phyloP scores from a whole-genome alignment of 2,113 vertebrate species.

The Origma solitaria region DNA sequence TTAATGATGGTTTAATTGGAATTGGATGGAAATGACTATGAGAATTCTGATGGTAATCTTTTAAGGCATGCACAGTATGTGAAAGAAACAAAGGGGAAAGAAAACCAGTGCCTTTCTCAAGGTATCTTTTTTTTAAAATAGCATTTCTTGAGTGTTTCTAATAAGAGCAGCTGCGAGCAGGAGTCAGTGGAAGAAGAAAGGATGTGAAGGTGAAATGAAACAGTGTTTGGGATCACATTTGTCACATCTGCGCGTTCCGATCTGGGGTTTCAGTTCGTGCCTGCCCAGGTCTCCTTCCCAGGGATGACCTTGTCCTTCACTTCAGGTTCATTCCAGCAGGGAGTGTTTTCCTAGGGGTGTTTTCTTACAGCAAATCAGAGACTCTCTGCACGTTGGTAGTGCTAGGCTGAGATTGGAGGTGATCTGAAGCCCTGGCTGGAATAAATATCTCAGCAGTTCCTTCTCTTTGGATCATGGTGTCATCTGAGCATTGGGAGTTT shows the following conservation, averaged over 20 bases:
- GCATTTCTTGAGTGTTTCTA: conserved; percentile 13
- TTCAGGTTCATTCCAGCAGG: not conserved
- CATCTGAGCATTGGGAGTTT: not conserved
- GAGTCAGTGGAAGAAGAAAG: conserved; percentile 8
- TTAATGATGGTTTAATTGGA: not conserved
- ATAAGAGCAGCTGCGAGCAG: conserved; percentile 37
- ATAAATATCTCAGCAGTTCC: not conserved
- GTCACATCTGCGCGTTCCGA: not conserved
- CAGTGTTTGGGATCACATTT: not conserved
- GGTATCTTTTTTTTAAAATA: not conserved
- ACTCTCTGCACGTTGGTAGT: not conserved
- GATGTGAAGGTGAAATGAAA: conserved; percentile 33
- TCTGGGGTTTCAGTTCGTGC: not conserved
- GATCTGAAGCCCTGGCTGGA: not conserved
- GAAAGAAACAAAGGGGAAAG: not conserved
- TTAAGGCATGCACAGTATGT: not conserved
- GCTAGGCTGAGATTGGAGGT: not conserved
- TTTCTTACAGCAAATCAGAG: not conserved
- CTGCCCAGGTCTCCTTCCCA: not conserved
- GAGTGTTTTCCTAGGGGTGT: not conserved
- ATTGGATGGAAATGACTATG: not conserved
- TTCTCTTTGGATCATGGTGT: not conserved
- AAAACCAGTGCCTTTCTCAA: not conserved
- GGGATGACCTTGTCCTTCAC: not conserved
- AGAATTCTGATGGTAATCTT: not conserved